Evolutionary conservation across 2,113 vertebrate genomes (phyloP).

Genomic region (Tapirus terrestris): DNA sequence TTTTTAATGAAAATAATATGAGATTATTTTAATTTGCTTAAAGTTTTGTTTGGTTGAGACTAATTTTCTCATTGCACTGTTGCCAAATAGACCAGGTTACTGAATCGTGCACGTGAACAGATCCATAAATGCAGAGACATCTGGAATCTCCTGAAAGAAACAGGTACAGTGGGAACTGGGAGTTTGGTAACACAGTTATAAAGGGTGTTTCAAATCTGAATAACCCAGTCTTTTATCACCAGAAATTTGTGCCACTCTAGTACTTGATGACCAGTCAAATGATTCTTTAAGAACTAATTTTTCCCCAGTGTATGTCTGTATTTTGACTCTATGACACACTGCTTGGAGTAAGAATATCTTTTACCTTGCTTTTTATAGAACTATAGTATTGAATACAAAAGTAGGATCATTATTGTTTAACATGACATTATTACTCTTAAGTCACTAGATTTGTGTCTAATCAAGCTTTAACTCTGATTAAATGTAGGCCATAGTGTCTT

Average conservation of each 20-base stretch:
- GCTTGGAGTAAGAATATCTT: slow-evolving; percentile 49
- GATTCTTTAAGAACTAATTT: slow-evolving; percentile 49
- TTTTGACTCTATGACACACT: slow-evolving; percentile 40
- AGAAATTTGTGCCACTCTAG: slow-evolving; percentile 24
- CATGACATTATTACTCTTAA: slow-evolving; percentile 10
- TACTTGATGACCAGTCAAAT: slow-evolving; percentile 22
- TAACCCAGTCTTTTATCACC: slow-evolving; percentile 1
- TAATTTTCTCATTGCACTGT: slow-evolving; percentile 62
- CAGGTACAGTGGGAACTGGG: slow-evolving; percentile 86
- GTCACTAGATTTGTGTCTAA: neutral
- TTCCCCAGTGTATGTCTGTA: neutral
- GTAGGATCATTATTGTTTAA: neutral
- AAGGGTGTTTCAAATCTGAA: slow-evolving; percentile 11
- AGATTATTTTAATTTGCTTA: slow-evolving; percentile 53
- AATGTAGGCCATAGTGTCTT: neutral
- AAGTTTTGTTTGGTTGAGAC: slow-evolving; percentile 40
- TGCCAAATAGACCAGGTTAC: slow-evolving; percentile 85
- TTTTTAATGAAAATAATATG: slow-evolving; percentile 62
- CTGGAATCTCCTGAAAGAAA: slow-evolving; percentile 91
- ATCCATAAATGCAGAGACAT: slow-evolving; percentile 90
- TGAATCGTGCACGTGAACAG: slow-evolving; percentile 89
- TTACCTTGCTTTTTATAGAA: slow-evolving; percentile 43
- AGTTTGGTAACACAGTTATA: neutral
- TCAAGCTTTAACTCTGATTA: slow-evolving; percentile 21
- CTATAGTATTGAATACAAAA: slow-evolving; percentile 52